Conservation (phyloP, 2,888 invertebrate species). For the Sinotaia quadrata region DNA sequence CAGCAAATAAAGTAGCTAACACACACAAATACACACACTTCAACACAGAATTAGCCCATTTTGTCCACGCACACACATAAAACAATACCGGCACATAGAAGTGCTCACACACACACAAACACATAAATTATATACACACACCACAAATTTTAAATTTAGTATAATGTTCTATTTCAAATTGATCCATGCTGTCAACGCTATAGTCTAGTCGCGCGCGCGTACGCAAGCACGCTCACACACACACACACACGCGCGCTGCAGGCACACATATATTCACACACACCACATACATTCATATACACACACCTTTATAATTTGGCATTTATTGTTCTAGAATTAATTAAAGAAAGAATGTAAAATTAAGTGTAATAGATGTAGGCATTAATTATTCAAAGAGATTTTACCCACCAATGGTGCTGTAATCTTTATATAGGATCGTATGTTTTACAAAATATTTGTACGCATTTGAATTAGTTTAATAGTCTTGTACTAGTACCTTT, state of each 20-base stretch:
- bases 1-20: neutral
- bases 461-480: too few species aligned
- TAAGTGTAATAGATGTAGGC: too few species aligned
- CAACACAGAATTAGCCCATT: too few species aligned
- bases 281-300: conserved; percentile 1
- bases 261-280: neutral
- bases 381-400: too few species aligned
- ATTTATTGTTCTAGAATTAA: too few species aligned
- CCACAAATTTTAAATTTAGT: neutral
- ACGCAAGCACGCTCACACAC: neutral
- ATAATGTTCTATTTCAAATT: neutral
- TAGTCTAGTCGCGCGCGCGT: neutral
- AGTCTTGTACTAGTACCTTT: too few species aligned
- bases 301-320: too few species aligned
- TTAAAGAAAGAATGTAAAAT: too few species aligned
- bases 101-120: conserved; percentile 10
- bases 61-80: neutral
- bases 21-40: neutral
- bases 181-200: neutral
- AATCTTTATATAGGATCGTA: too few species aligned
- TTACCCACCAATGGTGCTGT: too few species aligned
- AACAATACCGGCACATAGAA: conserved; percentile 3
- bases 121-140: neutral
- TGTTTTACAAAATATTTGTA: too few species aligned
- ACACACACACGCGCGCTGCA: conserved; percentile 2